Evolutionary conservation across 2,888 invertebrate genomes (phyloP), one percentile per base, ranked within the genome.

Genomic region (Apodemia duryi): DNA sequence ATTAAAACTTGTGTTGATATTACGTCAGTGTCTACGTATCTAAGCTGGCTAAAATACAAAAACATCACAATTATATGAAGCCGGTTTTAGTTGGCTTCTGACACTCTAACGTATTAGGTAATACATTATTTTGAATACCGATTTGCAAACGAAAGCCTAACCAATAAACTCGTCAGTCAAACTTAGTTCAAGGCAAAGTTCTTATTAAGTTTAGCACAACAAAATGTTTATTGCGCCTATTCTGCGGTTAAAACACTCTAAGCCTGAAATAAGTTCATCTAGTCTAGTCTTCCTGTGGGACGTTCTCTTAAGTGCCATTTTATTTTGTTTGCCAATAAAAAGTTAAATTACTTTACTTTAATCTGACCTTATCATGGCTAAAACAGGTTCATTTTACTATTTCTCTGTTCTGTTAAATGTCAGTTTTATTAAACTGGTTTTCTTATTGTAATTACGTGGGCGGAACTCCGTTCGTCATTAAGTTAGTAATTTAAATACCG

Each of bases 231-330:
- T 11, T 54, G 54, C 32, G 28, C 28, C 6, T 11, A 28, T 32
- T 54, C 54, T 54, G 29, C 13, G 2, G 11, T 28, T 54, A 29
- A 32, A 11, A 54, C 11, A 32, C 21, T 54, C 54, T 11, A 1
- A 32, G 54, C 9, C 52, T 10, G 29, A 32, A 54, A 32, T 29
- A 54, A 29, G 29, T 28, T 54, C 32, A 32, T 54, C 54, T 54
- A 54, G 54, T 46, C 4, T 46, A 46, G 46, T 54, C 54, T 54
- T 54, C 54, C 54, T 54, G 54, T 28, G 54, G 54, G 52, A 52
- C 28, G 52, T 28, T 11, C 29, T 28, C 29, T 54, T 54, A 32
- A 54, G 11, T 54, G 29, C 54, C 28, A 32, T 54, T 54, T 54
- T 54, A 54, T 54, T 54, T 54, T 29, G 54, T 54, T 54, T 29